These are phyloP conservation scores for Dryomyza anilis DNA, from an alignment of 2,888 invertebrate genomes.

Conservation along the genomic window DNA sequence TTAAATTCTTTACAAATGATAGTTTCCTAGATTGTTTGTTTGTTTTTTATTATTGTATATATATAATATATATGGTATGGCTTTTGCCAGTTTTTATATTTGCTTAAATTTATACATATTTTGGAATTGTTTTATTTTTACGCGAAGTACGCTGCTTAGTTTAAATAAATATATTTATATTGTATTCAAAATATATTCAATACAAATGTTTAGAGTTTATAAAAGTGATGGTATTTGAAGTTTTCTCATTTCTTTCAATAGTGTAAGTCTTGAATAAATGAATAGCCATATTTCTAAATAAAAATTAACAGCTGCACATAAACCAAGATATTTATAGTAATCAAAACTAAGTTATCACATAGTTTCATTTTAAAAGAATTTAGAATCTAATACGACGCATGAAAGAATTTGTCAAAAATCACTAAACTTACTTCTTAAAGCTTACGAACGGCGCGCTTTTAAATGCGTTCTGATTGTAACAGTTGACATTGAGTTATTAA, in stretches of 20 bases:
- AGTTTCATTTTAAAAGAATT: background rate
- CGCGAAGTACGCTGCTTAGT: background rate
- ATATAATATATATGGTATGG: too few species aligned
- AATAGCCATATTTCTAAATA: too few species aligned
- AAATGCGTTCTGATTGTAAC: slow-evolving; percentile 18
- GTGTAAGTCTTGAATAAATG: too few species aligned
- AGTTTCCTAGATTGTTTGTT: background rate
- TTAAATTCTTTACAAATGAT: slow-evolving; percentile 8
- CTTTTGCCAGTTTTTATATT: slow-evolving; percentile 12
- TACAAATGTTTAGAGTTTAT: slow-evolving; percentile 23
- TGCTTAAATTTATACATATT: slow-evolving; percentile 16
- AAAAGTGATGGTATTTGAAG: too few species aligned
- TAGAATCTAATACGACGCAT: too few species aligned
- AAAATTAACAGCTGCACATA: slow-evolving; percentile 1
- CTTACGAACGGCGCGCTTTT: background rate
- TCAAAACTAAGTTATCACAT: slow-evolving; percentile 13
- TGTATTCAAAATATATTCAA: slow-evolving; percentile 4
- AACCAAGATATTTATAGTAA: background rate
- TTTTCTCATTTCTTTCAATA: too few species aligned
- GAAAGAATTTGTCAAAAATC: too few species aligned
- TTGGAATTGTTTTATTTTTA: slow-evolving; percentile 3
- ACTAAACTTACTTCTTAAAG: background rate
- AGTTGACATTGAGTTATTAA: slow-evolving; percentile 6
- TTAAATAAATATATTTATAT: background rate
- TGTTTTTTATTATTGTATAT: too few species aligned